These are phyloP conservation scores for Sebastolobus alascanus DNA, from an alignment of 2,797 vertebrate genomes.

Conservation along the genomic window DNA sequence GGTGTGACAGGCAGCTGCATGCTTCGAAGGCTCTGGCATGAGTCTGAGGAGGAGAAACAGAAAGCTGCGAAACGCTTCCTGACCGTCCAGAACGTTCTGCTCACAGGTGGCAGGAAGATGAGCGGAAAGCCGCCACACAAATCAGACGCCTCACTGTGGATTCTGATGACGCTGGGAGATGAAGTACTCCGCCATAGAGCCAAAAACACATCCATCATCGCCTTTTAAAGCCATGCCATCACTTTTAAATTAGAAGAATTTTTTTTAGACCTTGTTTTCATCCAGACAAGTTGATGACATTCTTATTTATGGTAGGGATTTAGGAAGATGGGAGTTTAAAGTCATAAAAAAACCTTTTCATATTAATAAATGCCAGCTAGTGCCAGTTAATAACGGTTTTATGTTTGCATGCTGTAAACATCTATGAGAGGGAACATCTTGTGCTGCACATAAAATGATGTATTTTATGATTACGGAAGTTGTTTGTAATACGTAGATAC, in stretches of 20 bases:
- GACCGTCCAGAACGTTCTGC: slow-evolving; percentile 53
- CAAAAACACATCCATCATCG: not conserved
- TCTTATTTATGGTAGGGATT: slow-evolving; percentile 18
- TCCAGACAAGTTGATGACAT: slow-evolving; percentile 8
- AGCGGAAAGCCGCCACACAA: slow-evolving; percentile 16
- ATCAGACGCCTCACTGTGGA: slow-evolving; percentile 28
- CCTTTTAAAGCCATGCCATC: slow-evolving; percentile 1
- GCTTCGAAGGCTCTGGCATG: slow-evolving; percentile 56
- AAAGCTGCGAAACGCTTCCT: slow-evolving; percentile 46
- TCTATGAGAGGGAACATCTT: slow-evolving; percentile 6
- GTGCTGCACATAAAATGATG: not conserved
- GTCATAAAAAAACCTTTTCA: slow-evolving; percentile 9
- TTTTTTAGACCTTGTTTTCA: slow-evolving; percentile 12
- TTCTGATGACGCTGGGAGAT: not conserved
- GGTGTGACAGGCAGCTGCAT: slow-evolving; percentile 56
- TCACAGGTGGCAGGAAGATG: slow-evolving; percentile 64
- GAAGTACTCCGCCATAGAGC: not conserved
- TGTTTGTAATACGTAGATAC: not conserved
- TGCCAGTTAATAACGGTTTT: slow-evolving; percentile 24
- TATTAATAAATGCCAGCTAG: slow-evolving; percentile 7
- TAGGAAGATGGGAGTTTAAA: slow-evolving; percentile 9
- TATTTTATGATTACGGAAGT: not conserved
- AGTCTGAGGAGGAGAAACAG: slow-evolving; percentile 44
- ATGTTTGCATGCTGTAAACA: slow-evolving; percentile 29
- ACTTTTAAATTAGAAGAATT: not conserved